Evolutionary conservation across 30 jellyfish, hydroid and myxozoan genomes (phyloP).

Genomic region (Aurelia aurita): DNA sequence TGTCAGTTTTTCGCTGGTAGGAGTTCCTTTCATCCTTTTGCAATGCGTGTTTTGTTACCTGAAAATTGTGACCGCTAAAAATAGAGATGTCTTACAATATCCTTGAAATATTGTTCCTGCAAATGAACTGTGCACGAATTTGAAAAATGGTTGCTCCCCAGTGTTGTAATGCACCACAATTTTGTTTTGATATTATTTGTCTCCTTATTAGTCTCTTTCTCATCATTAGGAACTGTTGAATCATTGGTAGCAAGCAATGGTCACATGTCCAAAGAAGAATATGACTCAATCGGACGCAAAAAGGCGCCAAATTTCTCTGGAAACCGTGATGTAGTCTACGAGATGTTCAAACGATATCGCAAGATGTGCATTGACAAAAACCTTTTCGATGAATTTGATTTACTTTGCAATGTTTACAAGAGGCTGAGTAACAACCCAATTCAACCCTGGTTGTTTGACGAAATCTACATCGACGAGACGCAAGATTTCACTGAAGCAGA

Average conservation of each 20-base stretch:
- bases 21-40: too few species aligned
- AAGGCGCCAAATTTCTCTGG: conserved; percentile 88
- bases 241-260: conserved; percentile 71
- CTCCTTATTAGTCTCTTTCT: too few species aligned
- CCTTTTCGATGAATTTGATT: conserved; percentile 79
- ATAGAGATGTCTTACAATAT: too few species aligned
- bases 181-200: too few species aligned
- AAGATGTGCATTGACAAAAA: conserved; percentile 41
- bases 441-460: conserved; percentile 80
- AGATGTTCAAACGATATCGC: conserved; percentile 54
- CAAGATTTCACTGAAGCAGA: conserved; percentile 95
- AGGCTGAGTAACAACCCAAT: conserved; percentile 45
- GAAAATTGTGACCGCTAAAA: too few species aligned
- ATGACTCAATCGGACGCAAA: conserved; percentile 77
- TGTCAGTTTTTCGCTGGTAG: too few species aligned
- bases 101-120: too few species aligned
- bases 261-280: conserved; percentile 56
- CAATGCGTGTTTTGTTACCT: too few species aligned
- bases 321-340: conserved; percentile 75
- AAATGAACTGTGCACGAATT: too few species aligned
- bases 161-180: too few species aligned
- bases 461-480: conserved; percentile 87
- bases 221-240: conserved; percentile 31
- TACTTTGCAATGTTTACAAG: conserved; percentile 62
- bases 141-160: too few species aligned